phyloP scores from a whole-genome alignment of 2,888 invertebrate species.

The Anoplius nigerrimus region DNA sequence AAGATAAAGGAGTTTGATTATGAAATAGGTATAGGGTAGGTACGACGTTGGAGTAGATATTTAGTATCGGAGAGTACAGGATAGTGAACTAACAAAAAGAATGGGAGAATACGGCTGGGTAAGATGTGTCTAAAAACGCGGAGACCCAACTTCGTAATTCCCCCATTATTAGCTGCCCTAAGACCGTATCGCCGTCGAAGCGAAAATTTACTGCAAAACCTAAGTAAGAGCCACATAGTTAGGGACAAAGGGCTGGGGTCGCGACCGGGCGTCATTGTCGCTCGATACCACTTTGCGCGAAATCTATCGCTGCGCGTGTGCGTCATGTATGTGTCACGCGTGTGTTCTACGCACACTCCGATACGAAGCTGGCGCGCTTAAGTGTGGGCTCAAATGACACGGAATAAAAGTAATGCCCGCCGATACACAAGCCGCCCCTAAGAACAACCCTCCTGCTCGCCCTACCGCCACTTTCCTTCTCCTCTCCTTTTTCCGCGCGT shows the following conservation, averaged over 20 bases:
- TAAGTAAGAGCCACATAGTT: too few relatives aligned
- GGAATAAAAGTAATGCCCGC: conserved; percentile 73
- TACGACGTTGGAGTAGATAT: too few relatives aligned
- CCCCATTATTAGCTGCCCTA: neutral
- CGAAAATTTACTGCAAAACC: neutral
- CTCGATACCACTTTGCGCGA: conserved; percentile 67
- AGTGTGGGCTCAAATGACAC: conserved; percentile 75
- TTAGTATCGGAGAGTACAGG: too few relatives aligned
- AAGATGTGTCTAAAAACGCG: too few relatives aligned
- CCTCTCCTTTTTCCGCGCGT: neutral
- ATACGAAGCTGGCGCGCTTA: conserved; percentile 48
- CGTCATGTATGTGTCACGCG: too few relatives aligned
- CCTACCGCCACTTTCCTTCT: conserved; percentile 20
- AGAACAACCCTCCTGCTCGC: conserved; percentile 58
- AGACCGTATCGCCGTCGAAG: conserved; percentile 11
- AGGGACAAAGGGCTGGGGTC: conserved; percentile 1
- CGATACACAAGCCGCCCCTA: conserved; percentile 62
- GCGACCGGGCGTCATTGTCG: conserved; percentile 10
- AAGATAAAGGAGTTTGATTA: too few relatives aligned
- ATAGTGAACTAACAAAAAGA: too few relatives aligned
- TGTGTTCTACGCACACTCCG: neutral
- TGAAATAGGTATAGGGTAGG: too few relatives aligned
- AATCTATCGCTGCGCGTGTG: conserved; percentile 72
- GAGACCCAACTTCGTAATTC: too few relatives aligned
- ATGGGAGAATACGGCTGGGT: too few relatives aligned